Percentiles rank a stretch among this genome's conserved stretches.
These are phyloP conservation scores for Papilio elwesi DNA, from an alignment of 2,888 invertebrate genomes.

Conservation along the genomic window DNA sequence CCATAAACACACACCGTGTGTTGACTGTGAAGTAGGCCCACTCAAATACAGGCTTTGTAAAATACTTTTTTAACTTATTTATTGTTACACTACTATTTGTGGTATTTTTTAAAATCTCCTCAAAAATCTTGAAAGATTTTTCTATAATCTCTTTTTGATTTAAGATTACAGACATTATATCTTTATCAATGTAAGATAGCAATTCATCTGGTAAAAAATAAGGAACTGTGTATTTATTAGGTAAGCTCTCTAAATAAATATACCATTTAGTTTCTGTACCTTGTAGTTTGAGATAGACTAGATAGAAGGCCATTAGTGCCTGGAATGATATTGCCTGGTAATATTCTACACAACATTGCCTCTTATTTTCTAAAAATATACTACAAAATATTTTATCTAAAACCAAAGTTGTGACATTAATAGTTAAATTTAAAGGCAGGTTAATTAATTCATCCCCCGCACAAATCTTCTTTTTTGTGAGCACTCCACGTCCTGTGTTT, in stretches of 20 bases:
- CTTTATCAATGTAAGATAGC: constrained; percentile 82
- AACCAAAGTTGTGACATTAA: constrained; percentile 84
- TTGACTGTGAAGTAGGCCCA: constrained; percentile 95
- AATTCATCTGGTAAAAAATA: constrained; percentile 86
- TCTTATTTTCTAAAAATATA: constrained; percentile 68
- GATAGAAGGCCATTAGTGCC: constrained; percentile 89
- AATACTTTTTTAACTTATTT: constrained; percentile 67
- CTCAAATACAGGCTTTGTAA: constrained; percentile 84
- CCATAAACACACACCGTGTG: constrained; percentile 92
- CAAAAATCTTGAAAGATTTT: constrained; percentile 73
- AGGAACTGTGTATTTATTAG: constrained; percentile 86
- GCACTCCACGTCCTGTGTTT: constrained; percentile 90
- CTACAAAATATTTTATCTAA: constrained; percentile 81
- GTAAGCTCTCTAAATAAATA: constrained; percentile 88
- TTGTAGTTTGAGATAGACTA: constrained; percentile 87
- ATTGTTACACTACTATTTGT: constrained; percentile 66
- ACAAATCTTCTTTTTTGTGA: constrained; percentile 82
- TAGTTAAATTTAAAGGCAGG: constrained; percentile 84
- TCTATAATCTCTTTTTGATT: constrained; percentile 80
- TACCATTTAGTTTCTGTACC: constrained; percentile 82
- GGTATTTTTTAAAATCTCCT: constrained; percentile 69
- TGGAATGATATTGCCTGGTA: constrained; percentile 85
- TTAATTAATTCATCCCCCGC: constrained; percentile 85
- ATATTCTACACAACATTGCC: constrained; percentile 73
- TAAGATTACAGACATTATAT: constrained; percentile 79